Base-by-base conservation (phyloP, 2,797 vertebrate genomes). In the Coregonus sp. region DNA sequence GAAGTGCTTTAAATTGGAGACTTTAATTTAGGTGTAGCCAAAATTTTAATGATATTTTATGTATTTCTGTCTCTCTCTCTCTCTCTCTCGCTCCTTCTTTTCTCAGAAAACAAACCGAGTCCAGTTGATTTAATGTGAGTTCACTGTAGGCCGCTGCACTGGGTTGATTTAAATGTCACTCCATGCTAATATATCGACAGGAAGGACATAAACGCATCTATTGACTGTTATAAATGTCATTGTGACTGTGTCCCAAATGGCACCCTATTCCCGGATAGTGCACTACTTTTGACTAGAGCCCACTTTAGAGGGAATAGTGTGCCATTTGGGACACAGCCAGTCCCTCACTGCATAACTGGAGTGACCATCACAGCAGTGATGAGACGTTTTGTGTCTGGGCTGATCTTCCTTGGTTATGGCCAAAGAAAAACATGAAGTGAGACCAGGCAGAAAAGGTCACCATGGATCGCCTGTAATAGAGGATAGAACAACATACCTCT, bases 171-270 rank as follows among this genome's bases (percentile, higher is more conserved):
- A 75, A 80, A 69, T 77, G 70, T 75, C 65, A 71, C 18, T 33
- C 1, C 29, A 63, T 50, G 54, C 56, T 61, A 66, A 73, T 74
- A 18, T 50, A 63, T 54, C 50, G n/a, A 68, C 56, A 61, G 25
- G 16, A 25, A 70, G 68, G 56, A 4, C 70, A 29, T 59, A 61
- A 71, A 50, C 63, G 54, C 37, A 63, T 52, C 18, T 67, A 29
- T 52, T 18, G 63, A 71, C 59, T 40, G 15, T 72, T 65, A 75
- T 75, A 80, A 76, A 79, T 82, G 67, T 68, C 56, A 76, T 40
- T 25, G 20, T 63, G 59, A 4, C 59, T 63, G 59, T 25, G n/a
- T 63, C 9, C 20, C 9, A 12, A 63, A 5, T 29, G n/a, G 7
- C 20, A 25, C 59, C 59, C n/a, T 63, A 63, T 63, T 25, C 20